Conservation (phyloP, 2,113 vertebrate species). For the Pardalotus punctatus region DNA sequence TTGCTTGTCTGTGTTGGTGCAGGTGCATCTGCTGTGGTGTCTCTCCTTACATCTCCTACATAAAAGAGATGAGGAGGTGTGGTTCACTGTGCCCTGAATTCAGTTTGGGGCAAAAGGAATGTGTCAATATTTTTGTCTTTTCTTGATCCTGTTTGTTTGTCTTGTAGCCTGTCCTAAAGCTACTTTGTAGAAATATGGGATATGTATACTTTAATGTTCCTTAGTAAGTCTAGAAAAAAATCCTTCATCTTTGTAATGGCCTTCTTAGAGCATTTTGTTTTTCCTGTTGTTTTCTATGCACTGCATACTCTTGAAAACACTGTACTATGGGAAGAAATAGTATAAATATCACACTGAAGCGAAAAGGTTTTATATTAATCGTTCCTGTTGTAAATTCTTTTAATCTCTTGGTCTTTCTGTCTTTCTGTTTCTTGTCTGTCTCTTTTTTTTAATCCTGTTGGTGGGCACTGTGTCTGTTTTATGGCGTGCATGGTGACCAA, state of each 20-base stretch:
- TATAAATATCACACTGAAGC: not conserved
- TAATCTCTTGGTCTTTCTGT: not conserved
- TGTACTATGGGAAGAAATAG: not conserved
- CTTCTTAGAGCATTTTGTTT: not conserved
- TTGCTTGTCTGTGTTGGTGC: not conserved
- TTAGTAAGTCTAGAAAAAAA: not conserved
- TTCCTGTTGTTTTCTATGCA: not conserved
- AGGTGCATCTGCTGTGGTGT: not conserved
- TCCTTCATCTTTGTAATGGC: not conserved
- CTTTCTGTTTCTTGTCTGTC: constrained; percentile 11
- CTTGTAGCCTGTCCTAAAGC: not conserved
- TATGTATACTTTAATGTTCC: not conserved
- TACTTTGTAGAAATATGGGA: not conserved
- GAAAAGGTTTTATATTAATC: not conserved
- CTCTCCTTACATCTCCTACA: not conserved
- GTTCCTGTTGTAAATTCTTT: not conserved
- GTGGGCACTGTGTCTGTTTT: not conserved
- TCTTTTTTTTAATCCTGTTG: not conserved
- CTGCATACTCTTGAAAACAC: not conserved
- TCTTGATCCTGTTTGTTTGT: not conserved
- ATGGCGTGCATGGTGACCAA: not conserved
- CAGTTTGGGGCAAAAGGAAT: not conserved
- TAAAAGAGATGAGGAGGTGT: not conserved
- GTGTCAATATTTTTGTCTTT: not conserved
- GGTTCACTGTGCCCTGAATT: not conserved